These are phyloP conservation scores for Accipiter cooperii DNA, from an alignment of 2,113 vertebrate genomes.

Conservation along the genomic window DNA sequence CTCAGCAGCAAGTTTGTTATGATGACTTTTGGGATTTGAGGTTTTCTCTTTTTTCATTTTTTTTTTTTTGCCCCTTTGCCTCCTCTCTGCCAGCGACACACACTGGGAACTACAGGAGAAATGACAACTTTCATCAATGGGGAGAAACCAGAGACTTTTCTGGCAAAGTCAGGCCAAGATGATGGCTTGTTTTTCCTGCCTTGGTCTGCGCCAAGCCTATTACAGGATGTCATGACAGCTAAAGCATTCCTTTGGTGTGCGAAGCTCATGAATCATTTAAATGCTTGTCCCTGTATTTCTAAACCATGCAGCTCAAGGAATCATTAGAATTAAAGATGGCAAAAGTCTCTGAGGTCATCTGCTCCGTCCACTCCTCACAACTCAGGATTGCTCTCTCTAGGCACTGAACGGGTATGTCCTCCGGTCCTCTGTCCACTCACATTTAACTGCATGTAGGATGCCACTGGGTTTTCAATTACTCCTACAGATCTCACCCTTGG, in stretches of 20 bases:
- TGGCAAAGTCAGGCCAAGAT: not conserved
- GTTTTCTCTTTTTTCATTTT: not conserved
- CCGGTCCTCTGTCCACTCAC: not conserved
- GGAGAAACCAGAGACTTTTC: not conserved
- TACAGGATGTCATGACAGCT: not conserved
- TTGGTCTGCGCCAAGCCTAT: not conserved
- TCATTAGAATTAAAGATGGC: not conserved
- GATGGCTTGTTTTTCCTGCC: not conserved
- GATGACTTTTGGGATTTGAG: slow-evolving; percentile 45
- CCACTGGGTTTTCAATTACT: not conserved
- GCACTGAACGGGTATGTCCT: not conserved
- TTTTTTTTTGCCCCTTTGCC: rapidly evolving
- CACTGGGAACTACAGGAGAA: not conserved
- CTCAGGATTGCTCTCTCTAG: not conserved
- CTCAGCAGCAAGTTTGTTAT: slow-evolving; percentile 36
- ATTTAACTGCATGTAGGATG: not conserved
- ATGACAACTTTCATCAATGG: not conserved
- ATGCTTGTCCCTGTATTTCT: not conserved
- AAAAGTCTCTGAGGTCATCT: not conserved
- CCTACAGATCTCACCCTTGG: not conserved
- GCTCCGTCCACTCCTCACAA: not conserved
- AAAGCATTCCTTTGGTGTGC: not conserved
- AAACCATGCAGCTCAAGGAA: not conserved
- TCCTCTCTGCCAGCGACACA: not conserved
- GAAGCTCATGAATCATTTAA: not conserved